A percentile compares a stretch with the other conserved stretches of the same genome.
These are phyloP conservation scores for Alectoris magna DNA, from an alignment of 2,797 vertebrate species.

Conservation along the genomic window DNA sequence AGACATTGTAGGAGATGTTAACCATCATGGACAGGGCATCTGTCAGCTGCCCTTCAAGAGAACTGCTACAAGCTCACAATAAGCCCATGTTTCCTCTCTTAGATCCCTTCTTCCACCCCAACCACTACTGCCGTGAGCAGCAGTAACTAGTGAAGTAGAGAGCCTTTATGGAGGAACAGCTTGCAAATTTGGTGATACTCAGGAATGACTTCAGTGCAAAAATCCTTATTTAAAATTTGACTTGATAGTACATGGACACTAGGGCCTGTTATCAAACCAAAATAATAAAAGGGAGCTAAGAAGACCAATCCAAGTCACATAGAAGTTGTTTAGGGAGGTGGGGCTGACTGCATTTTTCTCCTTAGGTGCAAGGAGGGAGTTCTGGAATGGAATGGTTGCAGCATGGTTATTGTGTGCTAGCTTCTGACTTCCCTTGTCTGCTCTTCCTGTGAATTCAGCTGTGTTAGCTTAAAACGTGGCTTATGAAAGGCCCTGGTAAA, in stretches of 20 bases:
- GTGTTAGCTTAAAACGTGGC: neutral
- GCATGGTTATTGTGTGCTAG: neutral
- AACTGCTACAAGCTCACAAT: neutral
- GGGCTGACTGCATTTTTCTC: neutral
- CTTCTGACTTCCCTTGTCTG: neutral
- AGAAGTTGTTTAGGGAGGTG: neutral
- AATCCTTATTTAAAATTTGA: neutral
- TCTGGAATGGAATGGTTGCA: fast-evolving
- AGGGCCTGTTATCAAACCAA: neutral
- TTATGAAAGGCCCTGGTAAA: neutral
- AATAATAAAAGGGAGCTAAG: neutral
- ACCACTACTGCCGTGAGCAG: neutral
- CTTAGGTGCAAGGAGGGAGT: neutral
- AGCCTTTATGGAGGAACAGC: neutral
- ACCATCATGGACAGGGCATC: fast-evolving
- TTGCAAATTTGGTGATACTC: fast-evolving
- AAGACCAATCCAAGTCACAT: neutral
- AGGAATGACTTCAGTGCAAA: neutral
- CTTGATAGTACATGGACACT: neutral
- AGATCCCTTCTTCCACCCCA: neutral
- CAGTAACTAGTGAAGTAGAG: neutral
- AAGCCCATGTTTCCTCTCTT: fast-evolving
- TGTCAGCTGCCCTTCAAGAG: neutral
- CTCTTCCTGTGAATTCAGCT: neutral
- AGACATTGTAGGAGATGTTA: neutral